phyloP scores from a whole-genome alignment of 2,888 invertebrate species.

The Platyscelio sp. region DNA sequence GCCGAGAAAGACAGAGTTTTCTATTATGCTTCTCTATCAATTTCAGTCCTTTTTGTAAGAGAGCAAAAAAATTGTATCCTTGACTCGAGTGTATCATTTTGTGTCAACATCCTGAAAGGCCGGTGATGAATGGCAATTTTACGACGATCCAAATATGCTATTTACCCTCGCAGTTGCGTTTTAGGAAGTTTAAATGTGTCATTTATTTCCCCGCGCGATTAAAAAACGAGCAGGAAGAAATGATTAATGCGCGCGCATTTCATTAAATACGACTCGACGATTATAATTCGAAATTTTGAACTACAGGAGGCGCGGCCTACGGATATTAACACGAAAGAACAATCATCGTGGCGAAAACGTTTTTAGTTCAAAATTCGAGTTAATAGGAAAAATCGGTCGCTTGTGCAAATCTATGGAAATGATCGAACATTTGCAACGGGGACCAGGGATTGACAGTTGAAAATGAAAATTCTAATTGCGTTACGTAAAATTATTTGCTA shows the following conservation, averaged over 20 bases:
- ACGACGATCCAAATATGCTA: constrained; percentile 65
- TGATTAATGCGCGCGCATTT: constrained; percentile 38
- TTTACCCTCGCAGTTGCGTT: constrained; percentile 48
- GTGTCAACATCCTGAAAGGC: constrained; percentile 64
- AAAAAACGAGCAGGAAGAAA: constrained; percentile 35
- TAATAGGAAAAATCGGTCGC: too few relatives aligned
- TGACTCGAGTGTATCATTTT: constrained; percentile 70
- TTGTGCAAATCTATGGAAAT: too few relatives aligned
- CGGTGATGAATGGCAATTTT: constrained; percentile 68
- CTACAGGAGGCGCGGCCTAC: too few relatives aligned
- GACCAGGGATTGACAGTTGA: too few relatives aligned
- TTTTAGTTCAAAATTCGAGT: too few relatives aligned
- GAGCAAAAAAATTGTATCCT: constrained; percentile 55
- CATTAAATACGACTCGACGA: constrained; percentile 38
- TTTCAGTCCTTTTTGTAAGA: constrained; percentile 49
- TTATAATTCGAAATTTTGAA: constrained; percentile 24
- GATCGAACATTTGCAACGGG: too few relatives aligned
- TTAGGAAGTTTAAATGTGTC: constrained; percentile 55
- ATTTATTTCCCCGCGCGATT: constrained; percentile 56
- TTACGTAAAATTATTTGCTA: too few relatives aligned
- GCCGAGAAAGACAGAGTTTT: constrained; percentile 9
- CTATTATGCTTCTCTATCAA: constrained; percentile 59
- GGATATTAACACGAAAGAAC: too few relatives aligned
- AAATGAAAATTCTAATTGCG: too few relatives aligned
- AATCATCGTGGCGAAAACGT: too few relatives aligned